Base-by-base conservation (phyloP, 2,888 invertebrate species). In the Tupiocoris notatus region DNA sequence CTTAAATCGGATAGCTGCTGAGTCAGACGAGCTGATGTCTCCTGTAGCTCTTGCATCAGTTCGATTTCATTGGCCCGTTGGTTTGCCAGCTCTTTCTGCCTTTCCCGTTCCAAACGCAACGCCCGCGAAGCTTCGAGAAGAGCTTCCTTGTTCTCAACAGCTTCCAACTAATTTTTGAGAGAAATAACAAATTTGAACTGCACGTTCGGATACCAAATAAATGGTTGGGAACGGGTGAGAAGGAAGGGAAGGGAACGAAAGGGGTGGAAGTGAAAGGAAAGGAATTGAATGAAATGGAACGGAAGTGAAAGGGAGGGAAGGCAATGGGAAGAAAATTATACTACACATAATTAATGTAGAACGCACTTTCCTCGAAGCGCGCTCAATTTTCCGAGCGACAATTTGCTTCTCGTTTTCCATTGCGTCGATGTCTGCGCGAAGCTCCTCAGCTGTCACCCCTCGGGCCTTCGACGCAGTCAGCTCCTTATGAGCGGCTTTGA, bases 331-430 rank as follows among this genome's bases (percentile, higher is more conserved):
- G n/a, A n/a, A n/a, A n/a, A n/a, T n/a, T n/a, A n/a, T n/a, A n/a
- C n/a, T n/a, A n/a, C n/a, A n/a, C n/a, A n/a, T n/a, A n/a, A n/a
- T n/a, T n/a, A n/a, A n/a, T n/a, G n/a, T n/a, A n/a, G 20, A 16
- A 2, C 58, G 64, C 75, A 87, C 88, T 84, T 87, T 87, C 79
- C 86, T 83, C 78, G 87, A 86, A 59, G 88, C 84, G 81, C 87
- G 85, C 81, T 89, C 88, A 75, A 89, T 86, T 83, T 88, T 87
- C 81, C 87, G 87, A 79, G 82, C 83, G 83, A 93, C 89, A 81
- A 92, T 91, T 81, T 93, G 92, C 82, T 91, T 89, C 83, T 96
- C 95, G 73, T 92, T 90, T 79, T 93, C 93, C 92, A 95, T 94
- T 79, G 92, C 90, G 81, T 90, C 89, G 70, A 95, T 90, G 83